A percentile compares a stretch with the other conserved stretches of the same genome.
phyloP scores from a whole-genome alignment of 2,797 vertebrate genomes.

The Gobionotothen gibberifrons region DNA sequence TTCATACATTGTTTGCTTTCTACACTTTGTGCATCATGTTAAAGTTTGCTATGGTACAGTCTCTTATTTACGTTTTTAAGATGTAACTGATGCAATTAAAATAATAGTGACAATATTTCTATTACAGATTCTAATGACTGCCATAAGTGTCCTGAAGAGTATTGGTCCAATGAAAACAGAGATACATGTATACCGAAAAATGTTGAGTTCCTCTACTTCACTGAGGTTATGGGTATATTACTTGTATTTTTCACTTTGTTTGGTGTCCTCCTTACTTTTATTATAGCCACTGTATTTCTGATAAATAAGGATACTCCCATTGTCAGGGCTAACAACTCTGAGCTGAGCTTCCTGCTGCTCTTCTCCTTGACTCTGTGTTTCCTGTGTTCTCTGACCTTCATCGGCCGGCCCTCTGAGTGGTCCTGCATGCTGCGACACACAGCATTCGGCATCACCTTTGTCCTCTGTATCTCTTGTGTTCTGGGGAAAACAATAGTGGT shows the following conservation, averaged over 20 bases:
- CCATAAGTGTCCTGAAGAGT: constrained; percentile 79
- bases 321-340: constrained; percentile 81
- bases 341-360: constrained; percentile 83
- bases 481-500: constrained; percentile 84
- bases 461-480: constrained; percentile 81
- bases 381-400: constrained; percentile 81
- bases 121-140: constrained; percentile 84
- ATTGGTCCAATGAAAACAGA: constrained; percentile 81
- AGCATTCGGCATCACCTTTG: constrained; percentile 81
- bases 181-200: constrained; percentile 78
- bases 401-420: constrained; percentile 78
- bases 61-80: constrained; percentile 17
- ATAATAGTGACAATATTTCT: constrained; percentile 48
- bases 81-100: constrained; percentile 22
- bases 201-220: constrained; percentile 78
- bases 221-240: constrained; percentile 75
- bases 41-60: constrained; percentile 41
- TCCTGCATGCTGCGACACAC: constrained; percentile 83
- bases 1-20: constrained; percentile 34
- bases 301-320: constrained; percentile 76
- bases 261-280: constrained; percentile 70
- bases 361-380: constrained; percentile 82
- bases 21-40: constrained; percentile 58
- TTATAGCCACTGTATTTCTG: constrained; percentile 67
- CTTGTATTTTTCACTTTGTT: constrained; percentile 77